Conservation (phyloP, 2,113 vertebrate genomes). For the Eidolon helvum region DNA sequence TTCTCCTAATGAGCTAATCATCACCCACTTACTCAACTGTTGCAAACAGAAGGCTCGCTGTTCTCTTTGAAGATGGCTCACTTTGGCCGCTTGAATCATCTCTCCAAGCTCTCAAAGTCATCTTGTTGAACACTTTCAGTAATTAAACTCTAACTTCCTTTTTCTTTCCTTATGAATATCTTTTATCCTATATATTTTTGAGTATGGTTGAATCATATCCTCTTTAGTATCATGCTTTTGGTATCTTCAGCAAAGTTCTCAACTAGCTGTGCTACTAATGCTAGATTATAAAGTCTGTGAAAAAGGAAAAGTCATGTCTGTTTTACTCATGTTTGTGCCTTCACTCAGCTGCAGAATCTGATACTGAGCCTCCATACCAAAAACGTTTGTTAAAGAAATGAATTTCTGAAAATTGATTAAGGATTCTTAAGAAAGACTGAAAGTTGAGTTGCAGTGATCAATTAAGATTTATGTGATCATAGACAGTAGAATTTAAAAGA, state of each 20-base stretch:
- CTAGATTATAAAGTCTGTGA: not conserved
- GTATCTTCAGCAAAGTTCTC: not conserved
- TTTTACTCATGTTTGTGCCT: not conserved
- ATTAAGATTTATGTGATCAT: not conserved
- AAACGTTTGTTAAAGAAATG: not conserved
- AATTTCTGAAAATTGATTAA: not conserved
- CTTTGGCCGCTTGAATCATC: not conserved
- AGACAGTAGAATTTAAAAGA: not conserved
- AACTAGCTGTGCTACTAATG: not conserved
- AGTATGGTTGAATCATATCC: not conserved
- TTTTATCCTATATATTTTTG: not conserved
- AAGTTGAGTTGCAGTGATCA: not conserved
- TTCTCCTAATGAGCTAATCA: not conserved
- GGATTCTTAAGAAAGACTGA: not conserved
- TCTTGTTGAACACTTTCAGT: not conserved
- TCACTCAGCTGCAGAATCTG: not conserved
- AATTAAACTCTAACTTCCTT: not conserved
- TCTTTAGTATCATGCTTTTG: not conserved
- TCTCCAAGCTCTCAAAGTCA: not conserved
- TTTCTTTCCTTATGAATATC: not conserved
- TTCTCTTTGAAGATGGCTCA: not conserved
- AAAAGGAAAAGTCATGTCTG: not conserved
- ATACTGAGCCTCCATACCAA: not conserved
- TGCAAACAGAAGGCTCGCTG: not conserved
- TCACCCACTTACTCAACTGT: not conserved